Evolutionary conservation across 2,797 vertebrate species (phyloP), one percentile per base, ranked within the genome.

Genomic region (Valencia hispanica): DNA sequence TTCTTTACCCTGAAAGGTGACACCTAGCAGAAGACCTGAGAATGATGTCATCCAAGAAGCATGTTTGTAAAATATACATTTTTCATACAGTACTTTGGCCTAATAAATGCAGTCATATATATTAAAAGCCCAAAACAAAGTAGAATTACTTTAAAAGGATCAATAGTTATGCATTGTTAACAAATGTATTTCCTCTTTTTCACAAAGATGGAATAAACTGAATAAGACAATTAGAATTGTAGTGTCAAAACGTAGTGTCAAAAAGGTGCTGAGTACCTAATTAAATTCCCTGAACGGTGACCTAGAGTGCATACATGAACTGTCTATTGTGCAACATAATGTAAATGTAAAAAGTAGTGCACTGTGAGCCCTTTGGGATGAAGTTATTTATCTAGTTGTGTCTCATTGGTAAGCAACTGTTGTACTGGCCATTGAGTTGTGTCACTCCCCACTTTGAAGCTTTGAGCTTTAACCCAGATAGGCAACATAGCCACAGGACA

Each of bases 1-100:
- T 81, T 80, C 74, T 84, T 80, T 73, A 10, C 43, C 57, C 70
- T 84, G 61, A 86, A 82, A 75, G 68, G 68, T 87, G 53, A 73
- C 39, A 63, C 43, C 68, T 41, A 74, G 2, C 61, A 74, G 39
- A 79, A 22, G 69, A 39, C 53, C 57, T 39, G 22, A 9, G 1
- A 7, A 51, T 43, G 20, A 68, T 79, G 47, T 30, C 57, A 71
- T 4, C 34, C 48, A 77, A 43, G 45, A 25, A 57, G 55, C 32
- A 57, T 43, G 34, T 12, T 51, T 53, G 4, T 10, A 25, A 2
- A 3, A 36, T 43, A 17, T 27, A 27, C 3, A 45, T 17, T 45
- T 8, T 43, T 27, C 27, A 12, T 27, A 68, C 41, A 45, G 25
- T 27, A 45, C 41, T 8, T 25, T n/a, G 41, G 39, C 15, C 14